Evolutionary conservation across 2,113 vertebrate species (phyloP).

Genomic region (Anarhynchus alexandrinus): DNA sequence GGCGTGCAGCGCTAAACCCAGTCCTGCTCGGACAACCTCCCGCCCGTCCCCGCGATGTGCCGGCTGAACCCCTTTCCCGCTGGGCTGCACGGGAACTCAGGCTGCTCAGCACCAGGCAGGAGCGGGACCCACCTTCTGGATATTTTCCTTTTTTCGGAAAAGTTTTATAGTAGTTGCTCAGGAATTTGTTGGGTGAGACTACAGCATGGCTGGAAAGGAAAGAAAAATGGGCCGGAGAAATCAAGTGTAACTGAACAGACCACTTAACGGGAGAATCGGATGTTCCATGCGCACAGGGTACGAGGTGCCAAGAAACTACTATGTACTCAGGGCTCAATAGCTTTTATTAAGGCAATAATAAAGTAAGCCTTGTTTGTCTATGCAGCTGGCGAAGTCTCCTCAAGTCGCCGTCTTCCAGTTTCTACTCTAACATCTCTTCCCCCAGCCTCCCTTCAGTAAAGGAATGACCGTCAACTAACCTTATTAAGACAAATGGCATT

Average conservation of each 20-base stretch:
- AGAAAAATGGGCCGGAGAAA: constrained; percentile 40
- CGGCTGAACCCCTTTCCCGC: neutral
- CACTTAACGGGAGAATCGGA: constrained; percentile 68
- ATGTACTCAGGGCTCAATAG: constrained; percentile 73
- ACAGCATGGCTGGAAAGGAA: constrained; percentile 32
- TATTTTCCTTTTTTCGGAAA: neutral
- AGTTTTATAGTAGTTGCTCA: neutral
- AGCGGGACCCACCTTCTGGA: neutral
- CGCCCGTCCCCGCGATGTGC: neutral
- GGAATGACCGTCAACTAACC: neutral
- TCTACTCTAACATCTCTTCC: constrained; percentile 63
- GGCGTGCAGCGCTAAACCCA: neutral
- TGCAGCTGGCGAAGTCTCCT: constrained; percentile 76
- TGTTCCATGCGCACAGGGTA: constrained; percentile 45
- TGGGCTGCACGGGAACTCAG: neutral
- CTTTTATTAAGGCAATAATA: constrained; percentile 80
- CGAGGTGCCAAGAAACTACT: constrained; percentile 68
- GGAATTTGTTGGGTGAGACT: neutral
- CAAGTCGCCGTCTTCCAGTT: constrained; percentile 62
- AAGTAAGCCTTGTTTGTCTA: constrained; percentile 78
- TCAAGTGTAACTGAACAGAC: constrained; percentile 62
- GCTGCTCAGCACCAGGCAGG: neutral
- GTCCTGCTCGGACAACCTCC: neutral
- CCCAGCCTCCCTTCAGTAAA: constrained; percentile 11
- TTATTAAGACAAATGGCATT: constrained; percentile 25